Conservation (phyloP, 2,888 invertebrate genomes). For the Hipparchia sbordonii region DNA sequence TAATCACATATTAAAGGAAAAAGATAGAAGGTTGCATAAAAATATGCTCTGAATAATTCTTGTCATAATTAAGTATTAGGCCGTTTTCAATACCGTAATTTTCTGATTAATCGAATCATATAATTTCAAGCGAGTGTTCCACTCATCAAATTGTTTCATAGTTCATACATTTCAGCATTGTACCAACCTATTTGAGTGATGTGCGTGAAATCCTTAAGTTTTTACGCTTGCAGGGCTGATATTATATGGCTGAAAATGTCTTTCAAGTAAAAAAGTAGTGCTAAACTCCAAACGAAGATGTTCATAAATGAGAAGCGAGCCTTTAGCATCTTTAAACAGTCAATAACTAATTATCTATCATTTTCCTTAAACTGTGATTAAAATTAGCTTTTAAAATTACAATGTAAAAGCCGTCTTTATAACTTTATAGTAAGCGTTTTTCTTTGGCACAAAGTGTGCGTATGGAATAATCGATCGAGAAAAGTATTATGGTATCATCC, state of each 20-base stretch:
- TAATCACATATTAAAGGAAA: background rate
- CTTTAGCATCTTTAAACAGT: background rate
- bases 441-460: slow-evolving; percentile 53
- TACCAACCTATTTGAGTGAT: no score
- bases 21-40: background rate
- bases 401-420: slow-evolving; percentile 60
- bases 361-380: slow-evolving; percentile 3
- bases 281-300: no score
- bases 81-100: no score
- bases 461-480: slow-evolving; percentile 58
- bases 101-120: no score
- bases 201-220: no score
- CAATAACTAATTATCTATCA: background rate
- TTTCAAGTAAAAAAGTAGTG: no score
- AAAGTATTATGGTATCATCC: slow-evolving; percentile 70
- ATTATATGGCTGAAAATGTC: no score
- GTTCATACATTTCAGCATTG: no score
- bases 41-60: background rate
- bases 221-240: no score
- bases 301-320: no score
- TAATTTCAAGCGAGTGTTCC: no score
- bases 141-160: no score
- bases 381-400: slow-evolving; percentile 54
- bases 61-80: background rate
- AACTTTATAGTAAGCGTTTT: slow-evolving; percentile 23